Conservation (phyloP, 2,113 vertebrate genomes). For the Albula glossodonta region DNA sequence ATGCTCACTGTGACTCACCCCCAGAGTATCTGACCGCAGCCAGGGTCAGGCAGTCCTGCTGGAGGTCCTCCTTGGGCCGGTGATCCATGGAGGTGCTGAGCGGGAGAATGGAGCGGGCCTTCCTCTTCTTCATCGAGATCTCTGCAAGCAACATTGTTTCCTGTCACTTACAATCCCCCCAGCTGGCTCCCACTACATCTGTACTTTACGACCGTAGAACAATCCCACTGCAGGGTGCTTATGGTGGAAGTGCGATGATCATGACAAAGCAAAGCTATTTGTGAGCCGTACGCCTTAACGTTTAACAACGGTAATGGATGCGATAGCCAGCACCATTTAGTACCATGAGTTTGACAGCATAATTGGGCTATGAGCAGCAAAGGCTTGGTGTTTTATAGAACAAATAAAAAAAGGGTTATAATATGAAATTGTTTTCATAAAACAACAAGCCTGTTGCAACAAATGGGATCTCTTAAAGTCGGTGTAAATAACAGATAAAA, state of each 20-base stretch:
- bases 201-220: not conserved
- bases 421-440: not conserved
- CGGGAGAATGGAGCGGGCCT: conserved; percentile 86
- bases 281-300: not conserved
- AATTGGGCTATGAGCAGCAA: not conserved
- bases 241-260: too few species aligned
- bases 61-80: conserved; percentile 86
- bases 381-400: not conserved
- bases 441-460: too few species aligned
- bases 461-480: not conserved
- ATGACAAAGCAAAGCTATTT: not conserved
- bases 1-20: conserved; percentile 58
- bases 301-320: not conserved
- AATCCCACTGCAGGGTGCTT: not conserved
- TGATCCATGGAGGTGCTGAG: conserved; percentile 90
- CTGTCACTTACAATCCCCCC: not conserved
- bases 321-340: not conserved
- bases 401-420: not conserved
- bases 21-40: conserved; percentile 66
- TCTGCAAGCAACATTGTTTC: conserved; percentile 52
- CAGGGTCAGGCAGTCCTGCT: conserved; percentile 86
- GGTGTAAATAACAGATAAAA: not conserved
- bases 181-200: not conserved
- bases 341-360: not conserved
- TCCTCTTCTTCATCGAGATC: conserved; percentile 80